These are phyloP conservation scores for Cettia cetti DNA, from an alignment of 2,113 vertebrate genomes.

Conservation along the genomic window DNA sequence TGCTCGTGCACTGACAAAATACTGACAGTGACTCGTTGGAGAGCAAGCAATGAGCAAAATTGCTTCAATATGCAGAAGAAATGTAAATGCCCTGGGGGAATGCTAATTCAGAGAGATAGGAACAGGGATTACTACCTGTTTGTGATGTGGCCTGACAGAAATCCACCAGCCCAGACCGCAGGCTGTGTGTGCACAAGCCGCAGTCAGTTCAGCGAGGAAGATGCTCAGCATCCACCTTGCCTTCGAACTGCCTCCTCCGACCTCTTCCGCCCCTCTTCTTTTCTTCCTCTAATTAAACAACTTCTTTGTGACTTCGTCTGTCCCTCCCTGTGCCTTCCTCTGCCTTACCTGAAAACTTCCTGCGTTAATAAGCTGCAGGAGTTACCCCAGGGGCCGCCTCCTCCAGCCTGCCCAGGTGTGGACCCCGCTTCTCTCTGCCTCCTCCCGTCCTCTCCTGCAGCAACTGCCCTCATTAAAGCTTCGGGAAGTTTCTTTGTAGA, in stretches of 20 bases:
- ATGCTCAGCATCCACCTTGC: background rate
- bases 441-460: background rate
- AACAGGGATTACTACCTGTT: conserved; percentile 37
- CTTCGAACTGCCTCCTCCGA: background rate
- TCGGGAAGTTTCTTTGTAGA: background rate
- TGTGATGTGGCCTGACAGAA: background rate
- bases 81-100: background rate
- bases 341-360: background rate
- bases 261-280: background rate
- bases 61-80: conserved; percentile 45
- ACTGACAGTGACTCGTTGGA: background rate
- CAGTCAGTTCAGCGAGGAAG: background rate
- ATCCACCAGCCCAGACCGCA: background rate
- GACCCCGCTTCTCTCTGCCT: background rate
- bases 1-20: conserved; percentile 18
- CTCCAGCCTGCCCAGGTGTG: background rate
- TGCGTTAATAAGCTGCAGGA: background rate
- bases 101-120: background rate
- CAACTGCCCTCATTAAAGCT: background rate
- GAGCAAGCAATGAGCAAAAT: conserved; percentile 26
- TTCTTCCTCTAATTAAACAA: background rate
- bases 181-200: background rate
- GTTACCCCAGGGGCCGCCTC: background rate
- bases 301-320: background rate
- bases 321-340: background rate